Percentiles rank a stretch among this genome's conserved stretches.
Conservation (phyloP, 2,113 vertebrate species). For the Anas platyrhynchos region DNA sequence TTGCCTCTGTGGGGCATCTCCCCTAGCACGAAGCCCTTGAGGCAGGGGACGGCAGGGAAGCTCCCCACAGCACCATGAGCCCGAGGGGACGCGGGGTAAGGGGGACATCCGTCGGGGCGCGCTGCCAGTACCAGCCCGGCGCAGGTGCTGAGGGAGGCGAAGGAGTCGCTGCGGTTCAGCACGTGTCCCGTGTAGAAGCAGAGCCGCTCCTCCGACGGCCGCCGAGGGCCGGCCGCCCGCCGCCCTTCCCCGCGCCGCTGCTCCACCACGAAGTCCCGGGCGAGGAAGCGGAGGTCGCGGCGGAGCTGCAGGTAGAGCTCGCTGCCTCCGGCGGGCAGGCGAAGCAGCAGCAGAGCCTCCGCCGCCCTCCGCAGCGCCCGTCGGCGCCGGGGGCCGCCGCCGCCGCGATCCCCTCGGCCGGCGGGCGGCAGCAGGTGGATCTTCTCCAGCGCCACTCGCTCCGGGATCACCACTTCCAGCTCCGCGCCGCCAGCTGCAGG, state of each 20-base stretch:
- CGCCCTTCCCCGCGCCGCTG: conserved; percentile 44
- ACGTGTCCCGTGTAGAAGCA: conserved; percentile 92
- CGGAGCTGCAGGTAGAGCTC: conserved; percentile 85
- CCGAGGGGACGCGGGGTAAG: not conserved
- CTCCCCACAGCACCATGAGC: not conserved
- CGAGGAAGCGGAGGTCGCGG: conserved; percentile 83
- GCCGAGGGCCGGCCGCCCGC: not conserved
- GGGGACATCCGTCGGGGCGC: not conserved
- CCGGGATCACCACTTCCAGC: conserved; percentile 85
- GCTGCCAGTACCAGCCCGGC: conserved; percentile 88
- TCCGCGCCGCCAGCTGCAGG: conserved; percentile 72
- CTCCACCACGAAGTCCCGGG: conserved; percentile 86
- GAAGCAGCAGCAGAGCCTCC: conserved; percentile 77
- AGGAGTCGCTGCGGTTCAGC: conserved; percentile 84
- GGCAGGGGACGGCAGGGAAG: no score
- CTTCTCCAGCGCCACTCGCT: conserved; percentile 79
- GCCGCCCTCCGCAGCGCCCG: not conserved
- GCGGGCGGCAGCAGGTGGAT: conserved; percentile 79
- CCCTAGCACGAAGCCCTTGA: no score
- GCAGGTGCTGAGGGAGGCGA: conserved; percentile 88
- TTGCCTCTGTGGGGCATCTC: not conserved
- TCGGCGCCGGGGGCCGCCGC: not conserved
- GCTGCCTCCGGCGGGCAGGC: conserved; percentile 83
- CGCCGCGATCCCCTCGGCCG: conserved; percentile 19
- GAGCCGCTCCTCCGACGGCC: conserved; percentile 54